phyloP scores from a whole-genome alignment of 1,140 invertebrate genomes.

The Caenorhabditis inopinata region DNA sequence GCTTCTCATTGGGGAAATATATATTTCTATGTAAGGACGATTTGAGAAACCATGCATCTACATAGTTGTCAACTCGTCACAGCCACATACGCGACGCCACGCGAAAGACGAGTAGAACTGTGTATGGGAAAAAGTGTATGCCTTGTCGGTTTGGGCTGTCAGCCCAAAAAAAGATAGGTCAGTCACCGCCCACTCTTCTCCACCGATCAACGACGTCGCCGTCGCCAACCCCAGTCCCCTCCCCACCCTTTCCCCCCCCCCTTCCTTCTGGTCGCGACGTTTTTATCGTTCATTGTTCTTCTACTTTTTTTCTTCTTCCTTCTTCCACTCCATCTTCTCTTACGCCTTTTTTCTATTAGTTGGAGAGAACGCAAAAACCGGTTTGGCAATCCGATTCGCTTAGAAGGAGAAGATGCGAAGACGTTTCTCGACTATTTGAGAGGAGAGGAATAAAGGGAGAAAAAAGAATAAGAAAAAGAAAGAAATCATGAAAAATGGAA shows the following conservation, averaged over 20 bases:
- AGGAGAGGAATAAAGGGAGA: neutral
- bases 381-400: conserved; percentile 1
- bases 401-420: conserved; percentile 6
- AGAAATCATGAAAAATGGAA: neutral
- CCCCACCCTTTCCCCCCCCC: neutral
- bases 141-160: conserved; percentile 15
- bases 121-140: conserved; percentile 22
- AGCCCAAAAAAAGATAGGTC: conserved; percentile 23
- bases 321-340: neutral
- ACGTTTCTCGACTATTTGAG: conserved; percentile 26
- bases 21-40: too few species aligned
- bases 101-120: neutral
- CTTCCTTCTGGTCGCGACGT: neutral
- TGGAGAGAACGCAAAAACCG: conserved; percentile 18
- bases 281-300: conserved; percentile 33
- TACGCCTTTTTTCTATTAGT: conserved; percentile 1
- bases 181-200: conserved; percentile 13
- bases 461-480: neutral
- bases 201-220: conserved; percentile 16
- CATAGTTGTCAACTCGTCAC: neutral
- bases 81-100: neutral
- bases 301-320: neutral
- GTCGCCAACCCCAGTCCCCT: neutral
- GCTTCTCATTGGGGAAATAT: too few species aligned
- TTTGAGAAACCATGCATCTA: neutral